Base-by-base conservation (phyloP, 2,888 invertebrate genomes). In the Nemapogon koenigi region DNA sequence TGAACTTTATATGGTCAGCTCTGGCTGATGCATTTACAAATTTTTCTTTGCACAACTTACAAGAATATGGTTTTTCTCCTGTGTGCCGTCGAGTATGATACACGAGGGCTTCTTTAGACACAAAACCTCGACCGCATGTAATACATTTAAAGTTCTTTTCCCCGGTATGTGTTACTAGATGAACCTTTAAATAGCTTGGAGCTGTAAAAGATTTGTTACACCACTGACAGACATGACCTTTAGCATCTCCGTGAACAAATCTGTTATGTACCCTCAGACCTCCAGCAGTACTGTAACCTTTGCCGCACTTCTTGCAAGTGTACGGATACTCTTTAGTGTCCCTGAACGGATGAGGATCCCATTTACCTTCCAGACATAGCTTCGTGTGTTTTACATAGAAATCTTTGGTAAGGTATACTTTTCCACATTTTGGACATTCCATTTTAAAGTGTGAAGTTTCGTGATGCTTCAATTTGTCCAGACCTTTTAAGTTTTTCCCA, bases 21-120 rank as follows among this genome's bases (percentile, higher is more conserved):
- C 76, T 59, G 2, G 71, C 63, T 0, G 78, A 76, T 0, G 76
- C 65, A 49, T 76, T 76, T 0, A 78, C 72, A 53, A 76, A 78
- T 41, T 49, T 62, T 37, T 75, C 71, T 41, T 52, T 51, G 32
- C 76, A 78, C 18, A 57, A 41, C 11, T 65, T 60, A 42, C 76
- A 78, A 10, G 56, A 55, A 19, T 71, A 78, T 1, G 76, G 76
- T 38, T 67, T 71, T 41, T 76, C 78, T 0, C 78, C 78, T 0
- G 75, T 76, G 42, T 78, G 78, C 16, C 73, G 51, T 35, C 78
- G 50, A 0, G 63, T 70, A 28, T 78, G 78, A 38, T 76, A 78
- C 27, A 73, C 36, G 10, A 78, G 47, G 1, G 78, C 75, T 38
- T 72, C 76, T 46, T 72, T 75, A 0, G 75, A 62, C 1, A 75